These are phyloP conservation scores for Pseudonaja textilis DNA, from an alignment of 2,113 vertebrate species.

Conservation along the genomic window DNA sequence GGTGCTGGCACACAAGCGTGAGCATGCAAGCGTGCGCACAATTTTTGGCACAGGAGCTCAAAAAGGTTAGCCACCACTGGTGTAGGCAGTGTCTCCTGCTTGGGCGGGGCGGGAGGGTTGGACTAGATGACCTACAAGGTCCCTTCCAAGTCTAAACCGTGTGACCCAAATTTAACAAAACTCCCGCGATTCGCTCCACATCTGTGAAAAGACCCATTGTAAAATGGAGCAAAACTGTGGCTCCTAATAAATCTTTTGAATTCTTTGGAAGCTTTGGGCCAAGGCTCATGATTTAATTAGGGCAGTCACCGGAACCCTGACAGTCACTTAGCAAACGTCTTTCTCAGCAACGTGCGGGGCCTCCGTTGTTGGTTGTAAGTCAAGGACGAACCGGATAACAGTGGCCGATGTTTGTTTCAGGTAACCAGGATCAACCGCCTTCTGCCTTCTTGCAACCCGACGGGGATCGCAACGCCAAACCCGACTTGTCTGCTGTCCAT, in stretches of 20 bases:
- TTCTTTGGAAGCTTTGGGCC: too few species aligned
- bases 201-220: rapidly evolving
- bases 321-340: background rate
- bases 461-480: background rate
- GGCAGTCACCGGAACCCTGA: too few species aligned
- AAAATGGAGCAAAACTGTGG: background rate
- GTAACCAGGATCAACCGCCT: background rate
- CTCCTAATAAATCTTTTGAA: too few species aligned
- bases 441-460: background rate
- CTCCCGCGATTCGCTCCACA: background rate
- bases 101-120: too few species aligned
- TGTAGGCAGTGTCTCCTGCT: too few species aligned
- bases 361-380: background rate
- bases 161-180: background rate
- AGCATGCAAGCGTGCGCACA: too few species aligned
- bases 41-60: too few species aligned
- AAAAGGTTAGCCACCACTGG: too few species aligned
- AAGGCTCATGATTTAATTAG: too few species aligned
- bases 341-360: background rate
- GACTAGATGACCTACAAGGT: too few species aligned
- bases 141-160: background rate
- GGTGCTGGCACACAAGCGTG: too few species aligned
- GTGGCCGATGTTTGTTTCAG: background rate
- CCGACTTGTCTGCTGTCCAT: background rate
- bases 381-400: background rate